phyloP scores from a whole-genome alignment of 2,888 invertebrate species.

The Thereva nobilitata region DNA sequence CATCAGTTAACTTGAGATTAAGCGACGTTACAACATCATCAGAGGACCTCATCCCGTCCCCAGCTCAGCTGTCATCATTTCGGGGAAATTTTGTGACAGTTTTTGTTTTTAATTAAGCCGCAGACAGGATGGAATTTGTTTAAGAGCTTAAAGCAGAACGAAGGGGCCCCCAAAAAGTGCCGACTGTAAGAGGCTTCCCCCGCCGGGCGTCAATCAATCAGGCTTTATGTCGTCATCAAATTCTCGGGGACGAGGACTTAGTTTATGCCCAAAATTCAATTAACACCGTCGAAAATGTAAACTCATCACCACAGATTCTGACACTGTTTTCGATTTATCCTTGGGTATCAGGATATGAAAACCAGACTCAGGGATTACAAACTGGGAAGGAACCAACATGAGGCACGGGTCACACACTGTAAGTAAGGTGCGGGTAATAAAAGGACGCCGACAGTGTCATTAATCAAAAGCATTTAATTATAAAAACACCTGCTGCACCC shows the following conservation, averaged over 20 bases:
- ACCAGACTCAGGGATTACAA: not conserved
- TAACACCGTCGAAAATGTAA: slow-evolving; percentile 22
- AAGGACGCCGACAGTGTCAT: slow-evolving; percentile 9
- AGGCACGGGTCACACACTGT: not conserved
- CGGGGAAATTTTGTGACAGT: slow-evolving; percentile 17
- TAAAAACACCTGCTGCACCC: slow-evolving; percentile 16
- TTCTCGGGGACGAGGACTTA: slow-evolving; percentile 13
- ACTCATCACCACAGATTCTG: slow-evolving; percentile 4
- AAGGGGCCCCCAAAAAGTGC: slow-evolving; percentile 9
- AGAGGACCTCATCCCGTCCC: no score
- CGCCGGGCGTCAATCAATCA: slow-evolving; percentile 24
- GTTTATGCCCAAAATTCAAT: slow-evolving; percentile 28
- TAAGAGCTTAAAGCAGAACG: slow-evolving; percentile 27
- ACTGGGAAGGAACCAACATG: not conserved
- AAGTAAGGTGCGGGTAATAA: slow-evolving; percentile 7
- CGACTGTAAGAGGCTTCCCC: slow-evolving; percentile 23
- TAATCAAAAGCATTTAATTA: slow-evolving; percentile 31
- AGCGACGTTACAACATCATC: no score
- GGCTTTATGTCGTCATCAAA: slow-evolving; percentile 31
- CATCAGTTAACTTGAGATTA: no score
- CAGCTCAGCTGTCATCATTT: no score
- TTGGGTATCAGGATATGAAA: not conserved
- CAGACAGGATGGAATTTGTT: slow-evolving; percentile 28
- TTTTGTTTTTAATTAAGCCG: slow-evolving; percentile 32
- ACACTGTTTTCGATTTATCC: not conserved